Conservation (phyloP, 92 coral and sea anemone species). For the Diadumene lineata region DNA sequence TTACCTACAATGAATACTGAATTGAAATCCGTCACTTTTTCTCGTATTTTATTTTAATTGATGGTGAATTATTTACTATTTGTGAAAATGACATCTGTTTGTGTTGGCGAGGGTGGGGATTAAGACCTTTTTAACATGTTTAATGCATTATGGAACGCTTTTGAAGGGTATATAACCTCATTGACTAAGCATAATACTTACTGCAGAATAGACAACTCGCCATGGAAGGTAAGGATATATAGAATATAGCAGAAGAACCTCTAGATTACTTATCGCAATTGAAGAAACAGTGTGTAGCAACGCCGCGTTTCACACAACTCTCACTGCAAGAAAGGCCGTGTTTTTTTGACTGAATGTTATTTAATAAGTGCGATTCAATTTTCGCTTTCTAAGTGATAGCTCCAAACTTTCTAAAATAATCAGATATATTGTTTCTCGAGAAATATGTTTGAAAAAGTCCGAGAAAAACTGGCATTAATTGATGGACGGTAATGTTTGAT, state of each 20-base stretch:
- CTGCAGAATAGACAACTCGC: not conserved
- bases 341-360: no score
- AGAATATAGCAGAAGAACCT: not conserved
- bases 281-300: no score
- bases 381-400: no score
- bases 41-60: not conserved
- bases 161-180: constrained; percentile 1
- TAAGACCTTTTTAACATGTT: not conserved
- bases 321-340: no score
- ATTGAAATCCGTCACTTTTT: constrained; percentile 17
- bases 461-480: no score
- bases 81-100: constrained; percentile 30
- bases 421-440: no score
- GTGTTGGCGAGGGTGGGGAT: not conserved
- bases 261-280: no score
- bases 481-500: no score
- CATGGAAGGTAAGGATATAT: not conserved
- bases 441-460: no score
- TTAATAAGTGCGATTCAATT: no score
- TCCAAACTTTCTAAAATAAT: no score
- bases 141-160: not conserved
- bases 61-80: constrained; percentile 11
- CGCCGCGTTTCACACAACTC: no score
- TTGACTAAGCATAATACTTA: not conserved
- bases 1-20: constrained; percentile 5